Evolutionary conservation across 2,888 invertebrate genomes (phyloP), one percentile per base, ranked within the genome.

Genomic region (Agapostemon virescens): DNA sequence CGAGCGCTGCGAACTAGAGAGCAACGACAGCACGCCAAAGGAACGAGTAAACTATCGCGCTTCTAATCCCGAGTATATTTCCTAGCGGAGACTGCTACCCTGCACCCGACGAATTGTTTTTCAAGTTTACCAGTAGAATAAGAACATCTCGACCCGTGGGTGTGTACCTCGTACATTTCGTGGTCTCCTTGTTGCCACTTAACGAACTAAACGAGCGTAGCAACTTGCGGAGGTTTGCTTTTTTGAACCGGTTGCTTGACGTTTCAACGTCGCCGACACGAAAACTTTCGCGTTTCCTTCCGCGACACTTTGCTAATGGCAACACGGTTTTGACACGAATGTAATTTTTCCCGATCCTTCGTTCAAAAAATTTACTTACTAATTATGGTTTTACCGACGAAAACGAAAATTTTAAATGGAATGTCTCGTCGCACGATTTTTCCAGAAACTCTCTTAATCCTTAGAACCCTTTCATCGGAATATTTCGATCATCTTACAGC

Each of bases 61-160:
- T 79, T 78, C 82, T 82, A 83, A 86, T 86, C 85, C 85, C 78
- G 45, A 85, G 81, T 86, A 84, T 83, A 82, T 81, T 83, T 83
- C 80, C 74, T 67, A 70, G 69, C 75, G 17, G 66, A 69, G 68
- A 69, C 81, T 74, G 71, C 70, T 23, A 49, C 20, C 58, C 63
- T 42, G 67, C n/a, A 11, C 49, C 55, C 13, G 40, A 13, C 36
- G 75, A 77, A 74, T 73, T 63, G 45, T 64, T 71, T 71, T 69
- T 72, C 63, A 66, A 58, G 71, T 61, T 72, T 58, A 40, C 67
- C 33, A 13, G 68, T 33, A 38, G 49, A 79, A 74, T 52, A 80
- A 69, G 69, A 33, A n/a, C n/a, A 33, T 20, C 26, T 42, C 40
- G 67, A 30, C 42, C 45, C 30, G 49, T 15, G 13, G 40, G 20